Evolutionary conservation across 2,797 vertebrate genomes (phyloP), one percentile per base, ranked within the genome.

Genomic region (Eulemur rubriventer): DNA sequence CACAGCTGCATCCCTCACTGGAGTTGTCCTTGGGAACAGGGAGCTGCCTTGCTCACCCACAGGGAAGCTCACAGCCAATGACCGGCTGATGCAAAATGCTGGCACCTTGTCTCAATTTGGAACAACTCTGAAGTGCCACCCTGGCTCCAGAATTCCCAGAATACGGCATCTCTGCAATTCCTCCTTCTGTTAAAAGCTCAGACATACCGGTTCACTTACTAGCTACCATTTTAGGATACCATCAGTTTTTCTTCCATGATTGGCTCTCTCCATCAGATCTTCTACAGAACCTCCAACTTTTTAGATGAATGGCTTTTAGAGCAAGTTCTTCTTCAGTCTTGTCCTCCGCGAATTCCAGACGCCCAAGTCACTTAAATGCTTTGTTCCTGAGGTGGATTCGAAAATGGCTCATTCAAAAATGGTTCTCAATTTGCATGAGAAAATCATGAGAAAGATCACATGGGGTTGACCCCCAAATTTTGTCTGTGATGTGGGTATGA

Each of bases 341-440:
- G 17, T 38, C 41, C 76, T 82, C 22, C 26, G 14, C 12, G 28
- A 91, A 38, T 94, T 59, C 72, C 12, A 35, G 52, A 78, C 12
- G 46, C 9, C 70, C 50, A 35, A 28, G n/a, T 70, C 11, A n/a
- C 55, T 96, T 81, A 55, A 81, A 30, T 30, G 12, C 79, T 26
- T 73, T 12, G 52, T 70, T 84, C 84, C 76, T 67, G 55, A 72
- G 14, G 14, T 50, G 38, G 73, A 20, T 85, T 85, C 76, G 92
- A 95, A 96, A 96, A 82, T 30, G 73, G 18, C 73, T 89, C 81
- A 16, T 89, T 96, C n/a, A 43, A 96, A 96, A 90, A n/a, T 18
- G 69, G 46, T 55, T 75, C 91, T 91, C 57, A 69, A 67, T 70
- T 92, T 73, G n/a, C 52, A 97, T 50, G 33, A 94, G 35, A 65